Evolutionary conservation across 2,888 invertebrate genomes (phyloP).

Genomic region (Ligdia adustata): DNA sequence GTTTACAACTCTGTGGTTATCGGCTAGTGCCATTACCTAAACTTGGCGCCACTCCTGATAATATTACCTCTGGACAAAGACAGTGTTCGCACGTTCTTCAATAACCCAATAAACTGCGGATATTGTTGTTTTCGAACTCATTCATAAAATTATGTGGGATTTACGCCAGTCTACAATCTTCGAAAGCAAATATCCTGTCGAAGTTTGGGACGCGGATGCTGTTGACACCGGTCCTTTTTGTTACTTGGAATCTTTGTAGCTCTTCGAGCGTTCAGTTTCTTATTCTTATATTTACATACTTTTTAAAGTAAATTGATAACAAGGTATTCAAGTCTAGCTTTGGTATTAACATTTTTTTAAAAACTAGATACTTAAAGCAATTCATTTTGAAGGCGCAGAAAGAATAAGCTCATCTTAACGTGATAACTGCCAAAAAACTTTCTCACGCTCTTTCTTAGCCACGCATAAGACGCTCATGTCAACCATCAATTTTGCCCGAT

Average conservation of each 20-base stretch:
- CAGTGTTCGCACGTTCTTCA: conserved; percentile 55
- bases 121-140: conserved; percentile 51
- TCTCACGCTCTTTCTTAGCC: conserved; percentile 4
- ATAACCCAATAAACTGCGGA: conserved; percentile 54
- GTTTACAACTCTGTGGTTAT: conserved; percentile 36
- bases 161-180: conserved; percentile 46
- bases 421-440: not conserved
- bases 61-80: conserved; percentile 42
- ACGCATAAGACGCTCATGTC: conserved; percentile 21
- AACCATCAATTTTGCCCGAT: conserved; percentile 31
- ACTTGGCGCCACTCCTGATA: conserved; percentile 55
- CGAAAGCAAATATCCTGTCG: conserved; percentile 49
- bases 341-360: no score
- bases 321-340: no score
- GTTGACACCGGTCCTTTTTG: conserved; percentile 13
- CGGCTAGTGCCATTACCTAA: conserved; percentile 36
- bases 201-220: conserved; percentile 31
- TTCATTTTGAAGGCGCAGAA: not conserved
- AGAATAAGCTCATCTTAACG: not conserved
- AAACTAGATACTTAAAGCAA: no score
- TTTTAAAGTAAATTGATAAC: no score
- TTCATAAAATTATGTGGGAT: conserved; percentile 54
- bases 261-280: no score
- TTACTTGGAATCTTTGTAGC: conserved; percentile 20
- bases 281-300: no score